Percentiles rank a stretch among this genome's conserved stretches.
Conservation (phyloP, 2,888 invertebrate species). For the Drosophila gaucha region DNA sequence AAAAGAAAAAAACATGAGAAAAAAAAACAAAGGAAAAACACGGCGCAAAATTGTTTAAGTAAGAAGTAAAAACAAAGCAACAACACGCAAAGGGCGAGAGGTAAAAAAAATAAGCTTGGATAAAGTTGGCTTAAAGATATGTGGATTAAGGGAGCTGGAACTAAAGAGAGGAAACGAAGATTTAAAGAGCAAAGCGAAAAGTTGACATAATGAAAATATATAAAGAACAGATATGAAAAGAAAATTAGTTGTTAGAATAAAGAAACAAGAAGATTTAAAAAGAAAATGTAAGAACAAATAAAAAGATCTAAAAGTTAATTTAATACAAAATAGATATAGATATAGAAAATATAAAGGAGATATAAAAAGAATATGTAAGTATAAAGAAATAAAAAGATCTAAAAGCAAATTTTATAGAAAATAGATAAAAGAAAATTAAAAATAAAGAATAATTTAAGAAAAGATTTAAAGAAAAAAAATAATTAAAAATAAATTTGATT, state of each 20-base stretch:
- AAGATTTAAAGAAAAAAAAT: too few relatives aligned
- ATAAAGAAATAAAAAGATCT: too few relatives aligned
- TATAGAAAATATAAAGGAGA: too few relatives aligned
- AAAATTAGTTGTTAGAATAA: neutral
- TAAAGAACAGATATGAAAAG: too few relatives aligned
- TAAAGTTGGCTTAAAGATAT: conserved; percentile 54
- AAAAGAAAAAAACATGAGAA: conserved; percentile 6
- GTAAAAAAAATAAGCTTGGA: conserved; percentile 21
- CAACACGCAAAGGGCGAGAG: conserved; percentile 3
- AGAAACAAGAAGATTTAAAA: too few relatives aligned
- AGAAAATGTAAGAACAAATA: too few relatives aligned
- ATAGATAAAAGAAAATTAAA: neutral
- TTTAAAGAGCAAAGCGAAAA: neutral
- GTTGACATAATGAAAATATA: neutral
- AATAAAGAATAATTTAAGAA: neutral
- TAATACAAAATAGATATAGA: too few relatives aligned
- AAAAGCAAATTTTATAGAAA: neutral
- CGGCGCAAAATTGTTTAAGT: conserved; percentile 45
- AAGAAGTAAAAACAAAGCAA: conserved; percentile 55
- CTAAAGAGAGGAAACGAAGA: neutral
- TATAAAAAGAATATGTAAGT: too few relatives aligned
- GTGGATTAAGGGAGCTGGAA: conserved; percentile 21
- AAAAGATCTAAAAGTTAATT: too few relatives aligned
- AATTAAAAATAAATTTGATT: too few relatives aligned
- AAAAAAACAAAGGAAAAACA: conserved; percentile 46